These are phyloP conservation scores for Scylla paramamosain DNA, from an alignment of 1,140 invertebrate species.

Conservation along the genomic window DNA sequence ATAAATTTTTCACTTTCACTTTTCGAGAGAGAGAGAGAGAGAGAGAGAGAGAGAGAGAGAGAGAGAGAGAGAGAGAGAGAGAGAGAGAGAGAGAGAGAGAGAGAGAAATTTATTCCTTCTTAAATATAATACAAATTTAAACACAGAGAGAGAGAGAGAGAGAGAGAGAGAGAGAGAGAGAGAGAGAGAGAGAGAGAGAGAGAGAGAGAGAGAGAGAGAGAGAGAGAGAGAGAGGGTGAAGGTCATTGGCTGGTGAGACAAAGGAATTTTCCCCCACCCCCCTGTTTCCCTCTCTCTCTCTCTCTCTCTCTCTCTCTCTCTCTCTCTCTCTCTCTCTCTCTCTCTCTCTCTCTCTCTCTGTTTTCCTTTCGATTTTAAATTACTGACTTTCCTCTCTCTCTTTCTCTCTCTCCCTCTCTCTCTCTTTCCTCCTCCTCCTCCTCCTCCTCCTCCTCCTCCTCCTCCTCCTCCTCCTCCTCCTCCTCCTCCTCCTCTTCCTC, in stretches of 20 bases:
- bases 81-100: not conserved
- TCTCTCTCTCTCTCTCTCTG: not conserved
- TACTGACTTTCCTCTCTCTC: too few relatives aligned
- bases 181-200: constrained; percentile 33
- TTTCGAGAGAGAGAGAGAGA: constrained; percentile 26
- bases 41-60: constrained; percentile 33
- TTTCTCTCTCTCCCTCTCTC: too few relatives aligned
- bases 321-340: not conserved
- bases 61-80: not conserved
- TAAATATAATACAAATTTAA: too few relatives aligned
- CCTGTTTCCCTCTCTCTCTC: not conserved
- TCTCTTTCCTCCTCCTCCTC: too few relatives aligned
- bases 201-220: constrained; percentile 30
- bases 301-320: not conserved
- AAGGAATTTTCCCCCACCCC: not conserved
- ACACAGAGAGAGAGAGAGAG: constrained; percentile 9
- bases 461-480: constrained; percentile 20
- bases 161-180: constrained; percentile 33
- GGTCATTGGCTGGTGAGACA: not conserved
- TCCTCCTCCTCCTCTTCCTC: not conserved
- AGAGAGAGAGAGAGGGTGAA: not conserved
- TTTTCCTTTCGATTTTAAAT: too few relatives aligned
- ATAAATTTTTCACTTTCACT: not conserved
- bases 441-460: constrained; percentile 15
- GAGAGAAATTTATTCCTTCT: not conserved